Evolutionary conservation across 1,140 invertebrate species (phyloP).

Genomic region (Limonius californicus): DNA sequence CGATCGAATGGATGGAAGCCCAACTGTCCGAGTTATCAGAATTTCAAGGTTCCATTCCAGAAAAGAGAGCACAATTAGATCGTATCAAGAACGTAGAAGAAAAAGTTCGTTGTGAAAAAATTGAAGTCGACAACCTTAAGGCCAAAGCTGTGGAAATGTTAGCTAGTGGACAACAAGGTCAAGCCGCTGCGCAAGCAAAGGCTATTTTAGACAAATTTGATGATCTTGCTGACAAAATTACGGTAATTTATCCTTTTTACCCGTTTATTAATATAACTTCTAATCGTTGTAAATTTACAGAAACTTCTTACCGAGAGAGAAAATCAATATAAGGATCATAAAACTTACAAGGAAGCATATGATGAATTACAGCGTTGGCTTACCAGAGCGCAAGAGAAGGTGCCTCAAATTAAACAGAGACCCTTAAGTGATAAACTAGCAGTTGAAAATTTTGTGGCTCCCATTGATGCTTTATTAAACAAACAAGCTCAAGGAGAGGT

Average conservation of each 20-base stretch:
- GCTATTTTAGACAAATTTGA: slow-evolving; percentile 79
- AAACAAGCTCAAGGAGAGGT: slow-evolving; percentile 88
- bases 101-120: slow-evolving; percentile 85
- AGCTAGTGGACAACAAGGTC: slow-evolving; percentile 75
- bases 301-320: slow-evolving; percentile 74
- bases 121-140: slow-evolving; percentile 87
- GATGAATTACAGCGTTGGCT: slow-evolving; percentile 85
- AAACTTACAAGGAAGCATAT: slow-evolving; percentile 82
- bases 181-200: slow-evolving; percentile 79
- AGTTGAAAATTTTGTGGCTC: slow-evolving; percentile 81
- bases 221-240: slow-evolving; percentile 64
- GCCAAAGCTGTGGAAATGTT: slow-evolving; percentile 84
- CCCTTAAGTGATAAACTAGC: slow-evolving; percentile 81
- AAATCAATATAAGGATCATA: slow-evolving; percentile 83
- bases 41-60: slow-evolving; percentile 74
- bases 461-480: slow-evolving; percentile 79
- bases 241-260: slow-evolving; percentile 46
- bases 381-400: slow-evolving; percentile 79
- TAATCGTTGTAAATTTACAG: slow-evolving; percentile 43
- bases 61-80: slow-evolving; percentile 82
- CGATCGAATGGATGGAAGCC: slow-evolving; percentile 70
- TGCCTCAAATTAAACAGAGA: slow-evolving; percentile 80
- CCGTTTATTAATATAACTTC: background rate
- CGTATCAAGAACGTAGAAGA: slow-evolving; percentile 82
- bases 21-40: slow-evolving; percentile 69